Percentiles rank a stretch among this genome's conserved stretches.
Conservation (phyloP, 2,888 invertebrate genomes). For the Germaria angustata region DNA sequence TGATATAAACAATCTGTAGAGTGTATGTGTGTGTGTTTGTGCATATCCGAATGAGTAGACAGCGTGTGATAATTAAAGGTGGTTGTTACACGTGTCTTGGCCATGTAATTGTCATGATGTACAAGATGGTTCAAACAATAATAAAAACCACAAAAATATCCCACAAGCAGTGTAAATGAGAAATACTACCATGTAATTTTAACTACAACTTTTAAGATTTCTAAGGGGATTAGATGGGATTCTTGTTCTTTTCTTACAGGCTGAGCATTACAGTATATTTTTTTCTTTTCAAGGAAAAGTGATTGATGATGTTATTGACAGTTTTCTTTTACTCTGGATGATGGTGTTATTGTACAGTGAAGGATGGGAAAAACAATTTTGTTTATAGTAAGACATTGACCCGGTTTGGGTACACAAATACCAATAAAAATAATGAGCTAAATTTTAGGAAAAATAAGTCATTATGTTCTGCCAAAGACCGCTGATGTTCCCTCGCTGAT, state of each 20-base stretch:
- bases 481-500: too few relatives aligned
- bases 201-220: background rate
- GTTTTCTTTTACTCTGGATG: background rate
- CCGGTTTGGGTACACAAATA: too few relatives aligned
- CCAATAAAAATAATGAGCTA: too few relatives aligned
- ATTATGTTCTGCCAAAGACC: too few relatives aligned
- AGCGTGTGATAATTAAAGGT: conserved; percentile 33
- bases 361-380: background rate
- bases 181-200: background rate
- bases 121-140: background rate
- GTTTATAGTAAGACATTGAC: background rate
- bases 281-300: background rate
- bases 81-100: conserved; percentile 34
- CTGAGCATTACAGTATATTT: too few relatives aligned
- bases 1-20: conserved; percentile 4
- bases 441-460: too few relatives aligned
- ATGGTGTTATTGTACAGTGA: background rate
- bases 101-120: conserved; percentile 35
- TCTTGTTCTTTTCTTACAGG: background rate
- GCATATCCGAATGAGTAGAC: background rate
- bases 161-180: background rate
- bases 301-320: background rate
- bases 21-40: background rate
- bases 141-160: background rate
- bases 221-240: background rate